Evolutionary conservation across 2,888 invertebrate species (phyloP), one percentile per base, ranked within the genome.

Genomic region (Hemicrepidius hirtus): DNA sequence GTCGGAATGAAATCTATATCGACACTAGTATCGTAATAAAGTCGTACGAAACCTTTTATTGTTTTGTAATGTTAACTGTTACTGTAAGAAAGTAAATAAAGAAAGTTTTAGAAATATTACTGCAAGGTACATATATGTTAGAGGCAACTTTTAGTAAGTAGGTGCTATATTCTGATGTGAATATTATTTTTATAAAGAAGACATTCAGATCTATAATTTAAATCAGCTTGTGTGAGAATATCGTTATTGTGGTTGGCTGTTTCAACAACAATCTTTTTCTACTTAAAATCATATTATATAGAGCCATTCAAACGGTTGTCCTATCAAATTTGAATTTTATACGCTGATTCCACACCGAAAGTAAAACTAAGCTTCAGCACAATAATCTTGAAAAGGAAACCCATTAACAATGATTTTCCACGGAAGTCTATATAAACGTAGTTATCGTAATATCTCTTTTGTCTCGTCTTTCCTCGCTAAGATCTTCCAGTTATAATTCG

Each of bases 351-450:
- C 10, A 13, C 28, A 46, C 46, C 20, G 13, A 21, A n/a, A 28
- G 6, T 28, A 28, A 57, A 57, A 57, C 37, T 32, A 37, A 57
- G 57, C 57, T 44, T 24, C 37, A 32, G 28, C 57, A 44, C 44
- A 60, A 60, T 60, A 44, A 44, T 60, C 60, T 60, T 13, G 57
- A 57, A 20, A 60, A 18, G 24, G 44, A 60, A 60, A 40, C 41
- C 60, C 60, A 60, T 60, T 60, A 60, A 28, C 28, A 44, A 60
- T 60, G 24, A 60, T 60, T 60, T 60, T 60, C 60, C n/a, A n/a
- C 60, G 41, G 44, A 24, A 60, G 60, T 60, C 60, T 60, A 44
- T 60, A 60, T 60, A 60, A 60, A 60, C 28, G 60, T 44, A 60
- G 60, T 60, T 60, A 60, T 60, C 44, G 40, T 44, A 60, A 60